Evolutionary conservation across 2,113 vertebrate species (phyloP).

Genomic region (Blennius ocellaris): DNA sequence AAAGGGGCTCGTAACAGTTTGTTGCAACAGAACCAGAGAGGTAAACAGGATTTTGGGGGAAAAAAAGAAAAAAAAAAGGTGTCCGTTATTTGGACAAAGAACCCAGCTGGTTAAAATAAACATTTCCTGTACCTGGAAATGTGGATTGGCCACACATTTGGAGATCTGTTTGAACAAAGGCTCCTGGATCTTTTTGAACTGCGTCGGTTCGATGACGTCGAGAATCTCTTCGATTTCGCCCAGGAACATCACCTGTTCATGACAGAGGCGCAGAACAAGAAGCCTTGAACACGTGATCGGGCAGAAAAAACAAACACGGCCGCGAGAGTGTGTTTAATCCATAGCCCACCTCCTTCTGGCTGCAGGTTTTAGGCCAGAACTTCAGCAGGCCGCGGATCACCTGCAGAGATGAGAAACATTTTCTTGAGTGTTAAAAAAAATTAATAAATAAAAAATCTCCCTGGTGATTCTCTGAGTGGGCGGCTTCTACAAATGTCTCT

Average conservation of each 20-base stretch:
- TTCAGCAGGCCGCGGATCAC: slow-evolving; percentile 96
- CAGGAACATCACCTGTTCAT: slow-evolving; percentile 99
- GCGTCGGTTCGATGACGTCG: slow-evolving; percentile 97
- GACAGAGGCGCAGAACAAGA: too few relatives aligned
- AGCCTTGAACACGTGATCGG: too few relatives aligned
- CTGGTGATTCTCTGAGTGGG: slow-evolving; percentile 35
- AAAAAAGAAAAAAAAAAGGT: too few relatives aligned
- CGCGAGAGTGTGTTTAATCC: background rate
- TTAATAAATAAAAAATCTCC: background rate
- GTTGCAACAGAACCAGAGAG: too few relatives aligned
- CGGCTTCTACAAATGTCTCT: slow-evolving; percentile 33
- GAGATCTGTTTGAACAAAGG: slow-evolving; percentile 98
- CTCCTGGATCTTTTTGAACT: slow-evolving; percentile 98
- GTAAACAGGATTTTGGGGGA: too few relatives aligned
- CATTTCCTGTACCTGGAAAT: slow-evolving; percentile 90
- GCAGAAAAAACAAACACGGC: too few relatives aligned
- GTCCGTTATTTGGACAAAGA: too few relatives aligned
- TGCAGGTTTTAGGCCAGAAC: slow-evolving; percentile 98
- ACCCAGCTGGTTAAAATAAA: background rate
- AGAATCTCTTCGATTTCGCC: slow-evolving; percentile 99
- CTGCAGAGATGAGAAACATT: slow-evolving; percentile 72
- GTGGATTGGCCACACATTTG: slow-evolving; percentile 95
- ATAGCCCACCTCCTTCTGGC: slow-evolving; percentile 94
- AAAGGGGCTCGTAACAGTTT: too few relatives aligned
- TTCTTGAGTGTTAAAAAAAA: slow-evolving; percentile 2